Evolutionary conservation across 2,888 invertebrate genomes (phyloP), one percentile per base, ranked within the genome.

Genomic region (Chrysopilus asiliformis): DNA sequence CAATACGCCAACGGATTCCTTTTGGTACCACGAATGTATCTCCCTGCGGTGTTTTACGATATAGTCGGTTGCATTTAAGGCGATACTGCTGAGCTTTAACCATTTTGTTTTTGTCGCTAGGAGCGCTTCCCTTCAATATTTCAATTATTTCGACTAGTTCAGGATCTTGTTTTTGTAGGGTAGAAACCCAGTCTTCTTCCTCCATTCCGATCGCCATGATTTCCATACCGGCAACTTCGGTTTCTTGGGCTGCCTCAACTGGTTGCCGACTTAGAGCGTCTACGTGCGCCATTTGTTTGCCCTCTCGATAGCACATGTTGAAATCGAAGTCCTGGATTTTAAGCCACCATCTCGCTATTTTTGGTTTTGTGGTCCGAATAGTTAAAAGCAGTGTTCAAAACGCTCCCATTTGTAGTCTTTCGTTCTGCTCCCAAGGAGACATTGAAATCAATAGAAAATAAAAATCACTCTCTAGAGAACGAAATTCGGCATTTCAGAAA

Each of bases 101-200:
- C 10, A 22, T 9, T 22, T 22, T 10, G n/a, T n/a, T n/a, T n/a
- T n/a, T n/a, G n/a, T n/a, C n/a, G n/a, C n/a, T n/a, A n/a, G n/a
- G n/a, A n/a, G n/a, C n/a, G n/a, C n/a, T n/a, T n/a, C n/a, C n/a
- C n/a, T n/a, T n/a, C 24, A 42, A 20, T 5, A 13, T 17, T 5
- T 38, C 16, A 3, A 29, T 20, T 19, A 36, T 41, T 7, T 38
- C 26, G 2, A 13, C 20, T 10, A 39, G n/a, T 9, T 20, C 18
- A 9, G n/a, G 8, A 22, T 41, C 38, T n/a, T 32, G 27, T 4
- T 13, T 25, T 19, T 39, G 42, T n/a, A 42, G 25, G 3, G 41
- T 34, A n/a, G 34, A 17, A 14, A 42, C 13, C 37, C 42, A 42
- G 29, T 42, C 42, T 5, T 27, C 17, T 19, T 39, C 37, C 7